phyloP scores from a whole-genome alignment of 2,113 vertebrate genomes.

The Cyprinodon brontotheroides region DNA sequence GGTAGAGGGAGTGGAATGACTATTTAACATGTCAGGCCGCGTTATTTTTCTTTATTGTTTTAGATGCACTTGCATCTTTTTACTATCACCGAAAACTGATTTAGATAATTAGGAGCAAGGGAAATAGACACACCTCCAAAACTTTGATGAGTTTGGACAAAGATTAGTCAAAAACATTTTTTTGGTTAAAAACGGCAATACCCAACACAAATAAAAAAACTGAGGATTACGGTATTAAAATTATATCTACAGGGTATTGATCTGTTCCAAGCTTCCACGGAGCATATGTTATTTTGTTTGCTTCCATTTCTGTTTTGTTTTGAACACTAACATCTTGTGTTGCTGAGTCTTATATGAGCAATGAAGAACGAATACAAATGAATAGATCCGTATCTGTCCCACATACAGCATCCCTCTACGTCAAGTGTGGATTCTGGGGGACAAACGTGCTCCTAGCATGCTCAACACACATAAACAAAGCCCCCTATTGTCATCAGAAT shows the following conservation, averaged over 20 bases:
- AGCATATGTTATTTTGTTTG: background rate
- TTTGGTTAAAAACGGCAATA: background rate
- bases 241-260: too few relatives aligned
- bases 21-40: background rate
- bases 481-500: background rate
- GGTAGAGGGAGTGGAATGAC: constrained; percentile 76
- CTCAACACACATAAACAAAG: background rate
- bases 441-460: background rate
- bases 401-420: background rate
- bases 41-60: background rate
- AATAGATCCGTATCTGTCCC: background rate
- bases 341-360: too few relatives aligned
- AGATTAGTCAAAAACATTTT: background rate
- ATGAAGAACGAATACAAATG: background rate
- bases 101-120: too few relatives aligned
- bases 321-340: background rate
- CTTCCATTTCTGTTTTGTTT: background rate
- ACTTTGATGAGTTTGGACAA: background rate
- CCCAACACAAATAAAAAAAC: too few relatives aligned
- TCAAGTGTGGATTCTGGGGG: background rate
- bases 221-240: too few relatives aligned
- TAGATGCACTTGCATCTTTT: too few relatives aligned
- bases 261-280: too few relatives aligned
- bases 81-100: too few relatives aligned
- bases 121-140: background rate